Conservation (phyloP, 2,797 vertebrate species). For the Morelia viridis region DNA sequence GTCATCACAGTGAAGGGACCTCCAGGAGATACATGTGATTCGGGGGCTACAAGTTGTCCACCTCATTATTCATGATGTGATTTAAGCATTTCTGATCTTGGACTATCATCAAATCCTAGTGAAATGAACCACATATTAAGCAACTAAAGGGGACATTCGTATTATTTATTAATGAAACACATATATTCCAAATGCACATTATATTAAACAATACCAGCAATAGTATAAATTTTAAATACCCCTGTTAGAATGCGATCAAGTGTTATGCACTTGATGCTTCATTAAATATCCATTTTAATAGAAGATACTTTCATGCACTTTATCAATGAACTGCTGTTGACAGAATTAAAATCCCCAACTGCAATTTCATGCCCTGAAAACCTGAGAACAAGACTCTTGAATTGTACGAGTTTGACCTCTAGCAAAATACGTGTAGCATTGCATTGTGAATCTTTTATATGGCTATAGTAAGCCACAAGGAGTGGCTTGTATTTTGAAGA, state of each 20-base stretch:
- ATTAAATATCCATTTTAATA: not conserved
- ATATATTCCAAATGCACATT: not conserved
- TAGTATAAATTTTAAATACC: no score
- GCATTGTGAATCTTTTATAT: not conserved
- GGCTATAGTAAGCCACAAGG: not conserved
- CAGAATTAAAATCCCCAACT: not conserved
- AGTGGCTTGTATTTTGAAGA: constrained; percentile 20
- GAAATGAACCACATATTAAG: not conserved
- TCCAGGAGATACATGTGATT: not conserved
- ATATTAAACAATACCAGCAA: not conserved
- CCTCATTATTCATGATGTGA: not conserved
- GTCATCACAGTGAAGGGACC: not conserved
- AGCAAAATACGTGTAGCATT: not conserved
- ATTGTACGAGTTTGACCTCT: not conserved
- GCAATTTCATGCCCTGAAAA: not conserved
- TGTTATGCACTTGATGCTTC: not conserved
- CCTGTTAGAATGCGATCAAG: not conserved
- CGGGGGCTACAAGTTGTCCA: not conserved
- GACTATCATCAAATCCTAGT: no score
- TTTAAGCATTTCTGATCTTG: not conserved
- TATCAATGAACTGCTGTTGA: not conserved
- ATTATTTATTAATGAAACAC: not conserved
- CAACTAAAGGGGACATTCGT: not conserved
- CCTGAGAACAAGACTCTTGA: not conserved
- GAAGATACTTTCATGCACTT: not conserved